Percentiles rank a stretch among this genome's conserved stretches.
phyloP scores from a whole-genome alignment of 2,113 vertebrate species.

The Mesitornis unicolor region DNA sequence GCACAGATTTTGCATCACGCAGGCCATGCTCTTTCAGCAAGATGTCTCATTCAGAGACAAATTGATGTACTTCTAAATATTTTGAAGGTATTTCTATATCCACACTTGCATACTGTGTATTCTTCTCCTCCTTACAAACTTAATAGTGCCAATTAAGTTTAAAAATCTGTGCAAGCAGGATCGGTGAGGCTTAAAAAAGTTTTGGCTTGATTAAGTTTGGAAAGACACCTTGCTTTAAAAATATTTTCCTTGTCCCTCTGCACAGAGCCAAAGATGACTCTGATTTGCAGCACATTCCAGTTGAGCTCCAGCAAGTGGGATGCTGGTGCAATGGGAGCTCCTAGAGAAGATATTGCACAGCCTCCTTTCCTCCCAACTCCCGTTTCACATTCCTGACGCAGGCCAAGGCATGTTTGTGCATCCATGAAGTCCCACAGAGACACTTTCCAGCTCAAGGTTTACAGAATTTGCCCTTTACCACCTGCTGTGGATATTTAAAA shows the following conservation, averaged over 20 bases:
- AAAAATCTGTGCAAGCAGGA: not conserved
- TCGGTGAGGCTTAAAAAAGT: not conserved
- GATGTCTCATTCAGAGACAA: not conserved
- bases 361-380: not conserved
- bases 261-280: not conserved
- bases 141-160: not conserved
- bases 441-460: not conserved
- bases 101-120: not conserved
- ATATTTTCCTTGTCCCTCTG: not conserved
- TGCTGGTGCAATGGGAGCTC: not conserved
- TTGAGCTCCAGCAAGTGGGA: not conserved
- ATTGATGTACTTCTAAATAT: not conserved
- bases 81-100: not conserved
- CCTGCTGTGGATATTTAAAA: not conserved
- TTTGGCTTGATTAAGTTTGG: not conserved
- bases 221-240: not conserved
- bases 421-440: fast-evolving
- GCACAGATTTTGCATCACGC: not conserved
- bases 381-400: fast-evolving
- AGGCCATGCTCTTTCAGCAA: not conserved
- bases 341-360: fast-evolving
- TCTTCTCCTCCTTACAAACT: not conserved
- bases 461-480: not conserved
- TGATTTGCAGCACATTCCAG: not conserved
- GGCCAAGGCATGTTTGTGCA: not conserved